Evolutionary conservation across 1,140 invertebrate genomes (phyloP).

Genomic region (Gonatopus flavifemur): DNA sequence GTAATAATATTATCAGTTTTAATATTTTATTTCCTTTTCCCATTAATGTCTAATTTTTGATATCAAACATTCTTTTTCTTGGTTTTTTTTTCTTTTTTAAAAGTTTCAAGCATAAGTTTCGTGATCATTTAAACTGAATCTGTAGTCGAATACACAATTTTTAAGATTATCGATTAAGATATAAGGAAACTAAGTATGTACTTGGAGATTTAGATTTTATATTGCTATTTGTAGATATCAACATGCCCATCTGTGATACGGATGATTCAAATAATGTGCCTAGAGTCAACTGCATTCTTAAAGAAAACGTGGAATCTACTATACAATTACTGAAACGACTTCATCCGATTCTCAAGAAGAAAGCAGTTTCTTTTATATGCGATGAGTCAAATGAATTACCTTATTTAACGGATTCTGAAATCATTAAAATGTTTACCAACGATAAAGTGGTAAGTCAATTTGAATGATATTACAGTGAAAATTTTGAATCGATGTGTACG

Average conservation of each 20-base stretch:
- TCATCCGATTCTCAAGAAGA: conserved; percentile 61
- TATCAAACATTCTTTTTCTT: conserved; percentile 24
- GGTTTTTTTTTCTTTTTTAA: conserved; percentile 21
- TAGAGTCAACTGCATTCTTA: conserved; percentile 63
- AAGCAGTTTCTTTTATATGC: conserved; percentile 64
- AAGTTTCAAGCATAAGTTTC: no score
- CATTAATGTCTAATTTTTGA: conserved; percentile 21
- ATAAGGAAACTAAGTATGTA: neutral
- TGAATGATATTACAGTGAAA: conserved; percentile 3
- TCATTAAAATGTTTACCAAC: conserved; percentile 45
- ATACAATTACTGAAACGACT: conserved; percentile 64
- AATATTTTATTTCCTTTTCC: conserved; percentile 34
- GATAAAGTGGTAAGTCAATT: conserved; percentile 41
- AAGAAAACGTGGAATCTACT: conserved; percentile 61
- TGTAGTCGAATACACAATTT: no score
- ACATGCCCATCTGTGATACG: conserved; percentile 62
- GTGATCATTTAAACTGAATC: no score
- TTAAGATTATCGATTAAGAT: conserved; percentile 9
- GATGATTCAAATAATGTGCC: conserved; percentile 53
- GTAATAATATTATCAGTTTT: conserved; percentile 23
- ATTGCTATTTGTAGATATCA: conserved; percentile 53
- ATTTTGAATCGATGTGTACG: conserved; percentile 3
- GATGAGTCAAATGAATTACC: conserved; percentile 55
- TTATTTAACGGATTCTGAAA: conserved; percentile 63
- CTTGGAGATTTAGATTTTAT: neutral